Evolutionary conservation across 2,888 invertebrate genomes (phyloP).

Genomic region (Oxycera nigricornis): DNA sequence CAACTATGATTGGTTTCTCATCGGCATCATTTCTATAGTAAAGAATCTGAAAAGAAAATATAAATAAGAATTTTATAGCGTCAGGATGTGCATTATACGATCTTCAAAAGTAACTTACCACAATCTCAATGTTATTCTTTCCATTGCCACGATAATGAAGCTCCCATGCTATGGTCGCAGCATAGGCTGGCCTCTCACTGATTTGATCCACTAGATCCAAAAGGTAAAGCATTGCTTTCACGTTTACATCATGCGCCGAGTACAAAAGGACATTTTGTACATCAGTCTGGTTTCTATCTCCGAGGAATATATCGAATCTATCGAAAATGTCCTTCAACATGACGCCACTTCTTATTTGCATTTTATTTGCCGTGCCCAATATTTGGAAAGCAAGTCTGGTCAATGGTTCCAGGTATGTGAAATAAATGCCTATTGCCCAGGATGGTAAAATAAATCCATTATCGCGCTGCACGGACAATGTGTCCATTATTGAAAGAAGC

Average conservation of each 20-base stretch:
- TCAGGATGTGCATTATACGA: neutral
- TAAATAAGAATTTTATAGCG: neutral
- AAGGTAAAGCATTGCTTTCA: conserved; percentile 73
- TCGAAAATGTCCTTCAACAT: conserved; percentile 72
- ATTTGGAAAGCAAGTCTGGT: neutral
- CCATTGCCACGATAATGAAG: conserved; percentile 58
- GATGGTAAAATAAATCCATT: conserved; percentile 70
- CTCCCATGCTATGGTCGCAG: conserved; percentile 73
- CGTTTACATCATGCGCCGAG: conserved; percentile 78
- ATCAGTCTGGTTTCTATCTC: conserved; percentile 55
- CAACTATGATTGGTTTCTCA: neutral
- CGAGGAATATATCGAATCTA: conserved; percentile 56
- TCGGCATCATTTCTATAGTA: conserved; percentile 1
- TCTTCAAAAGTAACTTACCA: conserved; percentile 59
- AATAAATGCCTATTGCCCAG: conserved; percentile 72
- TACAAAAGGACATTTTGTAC: conserved; percentile 67
- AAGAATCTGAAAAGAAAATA: neutral
- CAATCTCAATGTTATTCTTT: conserved; percentile 61
- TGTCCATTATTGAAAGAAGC: conserved; percentile 59
- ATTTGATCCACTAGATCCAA: conserved; percentile 68
- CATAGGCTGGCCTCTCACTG: conserved; percentile 72
- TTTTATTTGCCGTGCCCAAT: conserved; percentile 67
- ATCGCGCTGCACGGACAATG: conserved; percentile 69
- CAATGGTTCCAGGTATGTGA: conserved; percentile 57
- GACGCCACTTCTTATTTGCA: conserved; percentile 72